Percentiles rank a stretch among this genome's conserved stretches.
These are phyloP conservation scores for Microvelia longipes DNA, from an alignment of 1,140 invertebrate species.

Conservation along the genomic window DNA sequence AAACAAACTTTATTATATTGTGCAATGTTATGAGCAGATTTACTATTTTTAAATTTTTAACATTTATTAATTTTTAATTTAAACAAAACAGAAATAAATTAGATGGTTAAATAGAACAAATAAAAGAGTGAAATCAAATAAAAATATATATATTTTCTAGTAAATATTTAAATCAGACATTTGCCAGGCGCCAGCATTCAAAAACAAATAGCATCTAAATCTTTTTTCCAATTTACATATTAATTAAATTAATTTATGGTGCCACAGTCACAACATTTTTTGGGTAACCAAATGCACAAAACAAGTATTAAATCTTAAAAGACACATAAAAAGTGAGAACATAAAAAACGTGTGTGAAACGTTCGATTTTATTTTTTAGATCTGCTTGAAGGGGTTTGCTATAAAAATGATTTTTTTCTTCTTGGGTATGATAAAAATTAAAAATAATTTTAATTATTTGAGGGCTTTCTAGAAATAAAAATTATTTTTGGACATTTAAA, in stretches of 20 bases:
- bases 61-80: no score
- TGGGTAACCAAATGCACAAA: constrained; percentile 17
- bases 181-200: constrained; percentile 11
- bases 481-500: constrained; percentile 15
- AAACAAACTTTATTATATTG: constrained; percentile 7
- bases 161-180: constrained; percentile 11
- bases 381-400: constrained; percentile 5
- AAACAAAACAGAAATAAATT: constrained; percentile 1
- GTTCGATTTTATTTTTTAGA: constrained; percentile 13
- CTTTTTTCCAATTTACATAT: constrained; percentile 4
- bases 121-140: constrained; percentile 6
- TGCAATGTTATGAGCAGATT: no score
- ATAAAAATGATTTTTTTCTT: no score
- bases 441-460: no score
- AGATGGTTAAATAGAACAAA: background rate
- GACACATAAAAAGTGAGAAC: no score
- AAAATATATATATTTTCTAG: constrained; percentile 15
- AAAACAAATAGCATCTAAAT: constrained; percentile 17
- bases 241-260: constrained; percentile 10
- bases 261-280: constrained; percentile 14
- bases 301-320: constrained; percentile 5
- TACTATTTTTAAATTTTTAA: no score
- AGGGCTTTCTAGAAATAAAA: constrained; percentile 18
- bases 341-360: constrained; percentile 13
- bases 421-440: no score